These are phyloP conservation scores for Metridium senile DNA, from an alignment of 92 coral and sea anemone species.

Conservation along the genomic window DNA sequence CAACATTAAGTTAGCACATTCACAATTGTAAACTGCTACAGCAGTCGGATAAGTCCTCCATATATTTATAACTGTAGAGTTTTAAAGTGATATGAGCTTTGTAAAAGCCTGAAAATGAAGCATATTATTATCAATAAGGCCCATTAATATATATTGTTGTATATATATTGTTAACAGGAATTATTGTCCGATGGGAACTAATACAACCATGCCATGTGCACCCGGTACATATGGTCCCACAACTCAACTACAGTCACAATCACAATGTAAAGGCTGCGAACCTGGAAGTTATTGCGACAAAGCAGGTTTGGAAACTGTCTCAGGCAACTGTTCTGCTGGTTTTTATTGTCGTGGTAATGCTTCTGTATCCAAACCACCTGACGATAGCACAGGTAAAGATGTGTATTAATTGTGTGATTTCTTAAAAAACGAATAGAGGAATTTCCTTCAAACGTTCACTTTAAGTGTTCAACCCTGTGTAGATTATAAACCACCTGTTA, in stretches of 20 bases:
- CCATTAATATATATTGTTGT: background rate
- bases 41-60: too few species aligned
- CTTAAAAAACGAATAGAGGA: too few species aligned
- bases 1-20: too few species aligned
- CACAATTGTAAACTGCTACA: too few species aligned
- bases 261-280: conserved; percentile 81
- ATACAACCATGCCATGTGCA: conserved; percentile 70
- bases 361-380: conserved; percentile 76
- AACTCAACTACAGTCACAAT: conserved; percentile 71
- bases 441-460: too few species aligned
- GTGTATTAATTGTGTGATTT: too few species aligned
- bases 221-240: conserved; percentile 88
- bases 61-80: too few species aligned
- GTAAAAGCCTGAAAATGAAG: too few species aligned
- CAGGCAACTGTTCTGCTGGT: conserved; percentile 97
- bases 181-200: conserved; percentile 86
- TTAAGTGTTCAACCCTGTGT: too few species aligned
- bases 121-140: too few species aligned
- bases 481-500: too few species aligned
- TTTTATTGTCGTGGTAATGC: conserved; percentile 91
- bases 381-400: conserved; percentile 83
- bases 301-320: conserved; percentile 78
- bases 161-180: conserved; percentile 24
- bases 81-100: too few species aligned
- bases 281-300: conserved; percentile 87